Evolutionary conservation across 2,797 vertebrate species (phyloP).

Genomic region (Toxotes lorentzi): DNA sequence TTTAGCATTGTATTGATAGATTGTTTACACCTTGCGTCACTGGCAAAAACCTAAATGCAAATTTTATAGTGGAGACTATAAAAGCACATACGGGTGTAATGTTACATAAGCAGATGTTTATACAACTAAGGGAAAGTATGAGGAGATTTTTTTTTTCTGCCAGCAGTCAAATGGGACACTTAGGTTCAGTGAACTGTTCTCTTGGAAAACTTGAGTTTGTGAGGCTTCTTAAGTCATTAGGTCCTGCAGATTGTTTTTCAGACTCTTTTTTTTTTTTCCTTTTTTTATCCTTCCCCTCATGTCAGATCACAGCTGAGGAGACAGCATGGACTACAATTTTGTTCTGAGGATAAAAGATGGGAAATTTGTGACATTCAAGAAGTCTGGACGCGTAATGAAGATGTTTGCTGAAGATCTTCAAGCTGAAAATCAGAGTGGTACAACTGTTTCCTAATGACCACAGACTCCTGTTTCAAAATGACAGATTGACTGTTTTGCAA

Average conservation of each 20-base stretch:
- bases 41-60: no score
- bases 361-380: rapidly evolving
- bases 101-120: no score
- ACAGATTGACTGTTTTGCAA: neutral
- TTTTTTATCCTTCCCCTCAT: neutral
- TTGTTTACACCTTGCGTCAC: no score
- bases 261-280: neutral
- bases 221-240: no score
- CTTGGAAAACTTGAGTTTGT: neutral
- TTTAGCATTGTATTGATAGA: no score
- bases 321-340: rapidly evolving
- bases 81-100: no score
- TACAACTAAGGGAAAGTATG: no score
- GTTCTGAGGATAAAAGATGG: rapidly evolving
- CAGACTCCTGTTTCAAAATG: neutral
- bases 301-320: neutral
- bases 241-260: neutral
- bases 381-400: rapidly evolving
- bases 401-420: rapidly evolving
- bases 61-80: no score
- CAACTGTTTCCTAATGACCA: neutral
- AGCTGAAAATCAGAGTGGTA: neutral
- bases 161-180: no score
- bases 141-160: no score
- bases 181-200: neutral